Evolutionary conservation across 2,797 vertebrate species (phyloP), one percentile per base, ranked within the genome.

Genomic region (Lepidocolaptes lacrymiger): DNA sequence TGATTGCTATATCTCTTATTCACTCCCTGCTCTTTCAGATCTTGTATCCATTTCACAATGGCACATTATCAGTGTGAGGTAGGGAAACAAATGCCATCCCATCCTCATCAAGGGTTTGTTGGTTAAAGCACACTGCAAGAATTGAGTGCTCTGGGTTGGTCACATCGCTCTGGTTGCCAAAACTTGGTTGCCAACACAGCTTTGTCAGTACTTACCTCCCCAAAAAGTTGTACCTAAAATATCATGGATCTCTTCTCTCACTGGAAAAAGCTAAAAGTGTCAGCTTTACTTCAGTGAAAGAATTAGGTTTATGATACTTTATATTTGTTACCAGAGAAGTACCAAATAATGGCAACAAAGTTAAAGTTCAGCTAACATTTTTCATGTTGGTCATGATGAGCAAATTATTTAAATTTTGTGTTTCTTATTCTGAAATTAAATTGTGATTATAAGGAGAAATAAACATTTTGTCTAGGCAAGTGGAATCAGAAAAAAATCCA

Each of bases 161-260:
- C 18, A 41, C 4, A 4, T 17, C 0, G 0, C 5, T 61, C 30
- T 32, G 4, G 5, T 43, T 81, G 36, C 19, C 1, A 2, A 7
- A 5, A 30, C 10, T 28, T 58, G 4, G 44, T 44, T 44, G 44
- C 44, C 30, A 82, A 44, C 2, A 6, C 51, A 68, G 30, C 19
- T 68, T 44, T 37, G 15, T 51, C 23, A 72, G 56, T 43, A 12
- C 18, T 58, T 55, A 66, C 51, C 63, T 44, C 28, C 48, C 27
- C 6, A 28, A 22, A 69, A 5, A 51, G 14, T 32, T 43, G 5
- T 43, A 32, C 8, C 56, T 64, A n/a, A 68, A 68, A 88, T 6
- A 61, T 10, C 8, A 28, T 14, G 14, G 5, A 4, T 3, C 3
- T 21, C 8, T 55, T 44, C 11, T 63, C 2, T 71, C 74, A 51